These are phyloP conservation scores for Hyles euphorbiae DNA, from an alignment of 1,140 invertebrate genomes.

Conservation along the genomic window DNA sequence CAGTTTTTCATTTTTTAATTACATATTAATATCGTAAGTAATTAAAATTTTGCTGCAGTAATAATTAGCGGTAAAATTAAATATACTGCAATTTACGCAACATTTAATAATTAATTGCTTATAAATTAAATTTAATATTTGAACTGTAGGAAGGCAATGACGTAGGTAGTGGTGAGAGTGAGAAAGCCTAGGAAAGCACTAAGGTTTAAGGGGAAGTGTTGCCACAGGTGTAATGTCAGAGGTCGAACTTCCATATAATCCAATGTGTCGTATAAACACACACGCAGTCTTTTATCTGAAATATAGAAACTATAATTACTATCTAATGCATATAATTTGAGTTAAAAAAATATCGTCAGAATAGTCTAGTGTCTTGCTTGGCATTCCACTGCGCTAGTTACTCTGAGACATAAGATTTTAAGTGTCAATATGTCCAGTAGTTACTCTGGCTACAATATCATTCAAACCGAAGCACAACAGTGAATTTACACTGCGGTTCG, in stretches of 20 bases:
- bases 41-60: too few relatives aligned
- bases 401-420: too few relatives aligned
- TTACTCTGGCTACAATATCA: too few relatives aligned
- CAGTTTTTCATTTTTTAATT: background rate
- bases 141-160: background rate
- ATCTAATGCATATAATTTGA: too few relatives aligned
- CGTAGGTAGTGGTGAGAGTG: background rate
- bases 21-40: background rate
- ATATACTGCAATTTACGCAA: background rate
- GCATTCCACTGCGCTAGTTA: too few relatives aligned
- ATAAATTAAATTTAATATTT: background rate
- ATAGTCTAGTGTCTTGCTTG: too few relatives aligned
- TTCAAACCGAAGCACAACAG: too few relatives aligned
- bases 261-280: background rate
- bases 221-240: background rate
- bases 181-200: background rate
- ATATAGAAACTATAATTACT: background rate
- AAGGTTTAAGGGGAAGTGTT: background rate
- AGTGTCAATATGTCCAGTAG: too few relatives aligned
- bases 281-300: background rate
- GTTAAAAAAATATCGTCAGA: too few relatives aligned
- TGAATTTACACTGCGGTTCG: too few relatives aligned
- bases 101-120: background rate
- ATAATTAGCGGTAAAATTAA: background rate
- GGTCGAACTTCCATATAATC: slow-evolving; percentile 1